These are phyloP conservation scores for Holocentrus rufus DNA, from an alignment of 2,797 vertebrate genomes.

Conservation along the genomic window DNA sequence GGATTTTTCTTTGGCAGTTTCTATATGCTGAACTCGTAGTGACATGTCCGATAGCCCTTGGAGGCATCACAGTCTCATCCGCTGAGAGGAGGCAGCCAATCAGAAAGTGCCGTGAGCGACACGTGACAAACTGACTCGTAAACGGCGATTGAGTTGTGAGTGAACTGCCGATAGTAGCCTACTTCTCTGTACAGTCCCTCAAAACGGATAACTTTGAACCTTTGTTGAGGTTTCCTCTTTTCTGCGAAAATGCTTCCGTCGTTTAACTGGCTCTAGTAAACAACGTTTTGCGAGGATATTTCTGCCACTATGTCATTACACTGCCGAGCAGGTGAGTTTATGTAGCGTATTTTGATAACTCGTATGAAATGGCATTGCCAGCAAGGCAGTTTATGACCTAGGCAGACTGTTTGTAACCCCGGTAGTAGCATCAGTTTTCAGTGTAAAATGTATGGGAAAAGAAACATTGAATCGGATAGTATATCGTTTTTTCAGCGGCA, in stretches of 20 bases:
- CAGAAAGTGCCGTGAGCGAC: conserved; percentile 17
- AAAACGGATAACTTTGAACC: conserved; percentile 29
- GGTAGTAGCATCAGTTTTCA: conserved; percentile 52
- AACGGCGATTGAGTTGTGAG: conserved; percentile 65
- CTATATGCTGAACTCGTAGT: too few species aligned
- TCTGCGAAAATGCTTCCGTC: conserved; percentile 5
- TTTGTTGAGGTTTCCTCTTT: conserved; percentile 10
- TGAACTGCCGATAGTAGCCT: conserved; percentile 54
- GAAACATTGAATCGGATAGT: background rate
- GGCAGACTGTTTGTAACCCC: conserved; percentile 29
- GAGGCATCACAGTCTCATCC: conserved; percentile 49
- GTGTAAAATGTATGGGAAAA: conserved; percentile 14
- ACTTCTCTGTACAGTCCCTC: conserved; percentile 59
- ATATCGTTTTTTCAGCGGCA: background rate
- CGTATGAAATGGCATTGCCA: conserved; percentile 34
- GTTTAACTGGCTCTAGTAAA: background rate
- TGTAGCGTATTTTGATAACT: conserved; percentile 30
- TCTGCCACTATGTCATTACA: conserved; percentile 62
- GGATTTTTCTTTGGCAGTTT: too few species aligned
- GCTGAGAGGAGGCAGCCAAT: conserved; percentile 49
- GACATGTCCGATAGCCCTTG: background rate
- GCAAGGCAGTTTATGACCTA: conserved; percentile 59
- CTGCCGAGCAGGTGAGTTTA: conserved; percentile 71
- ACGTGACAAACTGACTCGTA: conserved; percentile 68
- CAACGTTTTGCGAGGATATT: conserved; percentile 25